Evolutionary conservation across 2,797 vertebrate genomes (phyloP), one percentile per base, ranked within the genome.

Genomic region (Heterohyrax brucei): DNA sequence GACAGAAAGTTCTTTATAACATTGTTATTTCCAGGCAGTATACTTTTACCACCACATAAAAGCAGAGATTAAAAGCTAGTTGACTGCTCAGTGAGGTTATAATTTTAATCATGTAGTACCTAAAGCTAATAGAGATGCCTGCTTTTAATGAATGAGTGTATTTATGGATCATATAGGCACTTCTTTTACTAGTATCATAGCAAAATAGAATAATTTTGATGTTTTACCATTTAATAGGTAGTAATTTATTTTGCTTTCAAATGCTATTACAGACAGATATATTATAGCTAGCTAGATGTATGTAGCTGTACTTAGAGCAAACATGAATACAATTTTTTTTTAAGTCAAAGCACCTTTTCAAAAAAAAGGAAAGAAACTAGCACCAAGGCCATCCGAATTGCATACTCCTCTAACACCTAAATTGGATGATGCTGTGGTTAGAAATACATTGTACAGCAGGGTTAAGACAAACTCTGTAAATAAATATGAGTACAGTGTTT

Each of bases 11-110:
- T 88, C 86, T 96, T 95, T 95, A 95, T 86, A 91, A 91, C 86
- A 93, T 87, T 95, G 48, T 96, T 94, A 94, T 96, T 97, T 97
- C 91, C 93, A 95, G 86, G 79, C 82, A 94, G 93, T 96, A 97
- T 93, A 85, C n/a, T 95, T 97, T 97, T 91, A 97, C 53, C 92
- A 87, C 62, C 61, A 85, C 80, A 96, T 93, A 94, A 97, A 96
- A 94, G 92, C 62, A 94, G 77, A 96, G 81, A 92, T 92, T 95
- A 95, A 95, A 96, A 97, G 68, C 92, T 93, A 97, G 81, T 86
- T 96, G 92, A 84, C 70, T 93, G 77, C 53, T 95, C 61, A 66
- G 39, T 84, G 87, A 94, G 24, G 83, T 91, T 91, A 87, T 94
- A 93, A 97, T 89, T 93, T 95, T 91, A 87, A 84, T 95, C 96